Conservation (phyloP, 2,888 invertebrate species). For the Diadromus collaris region DNA sequence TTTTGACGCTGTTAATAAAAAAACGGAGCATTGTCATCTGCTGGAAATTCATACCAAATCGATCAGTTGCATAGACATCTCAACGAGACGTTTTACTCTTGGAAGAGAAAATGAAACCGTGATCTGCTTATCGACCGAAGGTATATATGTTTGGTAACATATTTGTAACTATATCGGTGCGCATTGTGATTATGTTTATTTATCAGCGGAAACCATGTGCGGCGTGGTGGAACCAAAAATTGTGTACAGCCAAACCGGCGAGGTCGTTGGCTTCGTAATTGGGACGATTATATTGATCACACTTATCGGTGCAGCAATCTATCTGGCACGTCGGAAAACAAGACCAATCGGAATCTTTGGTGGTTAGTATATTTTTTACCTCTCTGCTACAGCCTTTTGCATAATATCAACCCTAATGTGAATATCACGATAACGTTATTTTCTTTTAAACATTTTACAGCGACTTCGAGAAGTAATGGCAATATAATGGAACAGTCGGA, state of each 20-base stretch:
- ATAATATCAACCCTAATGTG: background rate
- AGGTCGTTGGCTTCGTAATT: background rate
- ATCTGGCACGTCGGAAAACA: slow-evolving; percentile 10
- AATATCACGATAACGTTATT: background rate
- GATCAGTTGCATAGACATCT: background rate
- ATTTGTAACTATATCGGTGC: too few species aligned
- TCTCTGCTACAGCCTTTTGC: background rate
- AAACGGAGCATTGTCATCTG: slow-evolving; percentile 1
- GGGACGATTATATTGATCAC: background rate
- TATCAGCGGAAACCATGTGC: background rate
- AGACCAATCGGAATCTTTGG: background rate
- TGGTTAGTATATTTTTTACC: background rate
- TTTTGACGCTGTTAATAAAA: background rate
- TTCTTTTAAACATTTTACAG: background rate
- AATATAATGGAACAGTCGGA: slow-evolving; percentile 53
- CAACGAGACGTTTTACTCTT: background rate
- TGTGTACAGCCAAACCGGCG: background rate
- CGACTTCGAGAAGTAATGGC: background rate
- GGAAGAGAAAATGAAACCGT: background rate
- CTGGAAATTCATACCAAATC: background rate
- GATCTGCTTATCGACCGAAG: slow-evolving; percentile 13
- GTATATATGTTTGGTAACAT: too few species aligned
- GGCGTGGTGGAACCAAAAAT: background rate
- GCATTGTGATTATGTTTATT: background rate
- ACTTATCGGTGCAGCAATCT: slow-evolving; percentile 3